Percentiles rank a stretch among this genome's conserved stretches.
Evolutionary conservation across 2,797 vertebrate species (phyloP).

Genomic region (Cercopithecus neglectus): DNA sequence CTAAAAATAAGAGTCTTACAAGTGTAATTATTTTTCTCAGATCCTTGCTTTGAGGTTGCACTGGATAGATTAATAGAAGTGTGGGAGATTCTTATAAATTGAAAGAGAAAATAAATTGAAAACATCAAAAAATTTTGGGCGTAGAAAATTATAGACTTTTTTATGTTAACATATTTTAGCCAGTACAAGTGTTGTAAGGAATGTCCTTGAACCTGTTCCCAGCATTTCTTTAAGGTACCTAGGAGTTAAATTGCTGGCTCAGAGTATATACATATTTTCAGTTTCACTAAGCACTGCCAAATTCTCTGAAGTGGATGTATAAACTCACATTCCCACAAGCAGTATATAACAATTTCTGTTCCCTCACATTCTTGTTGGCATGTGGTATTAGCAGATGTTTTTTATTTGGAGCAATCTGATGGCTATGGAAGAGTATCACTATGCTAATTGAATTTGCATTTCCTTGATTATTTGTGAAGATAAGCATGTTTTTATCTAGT

Average conservation of each 20-base stretch:
- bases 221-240: neutral
- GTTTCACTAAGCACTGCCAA: slow-evolving; percentile 17
- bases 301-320: slow-evolving; percentile 19
- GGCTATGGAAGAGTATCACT: neutral
- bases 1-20: neutral
- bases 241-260: neutral
- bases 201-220: neutral
- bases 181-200: neutral
- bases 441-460: slow-evolving; percentile 41
- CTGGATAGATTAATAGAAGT: neutral
- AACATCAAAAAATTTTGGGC: neutral
- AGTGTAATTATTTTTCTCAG: slow-evolving; percentile 11
- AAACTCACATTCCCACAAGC: slow-evolving; percentile 14
- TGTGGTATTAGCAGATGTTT: slow-evolving; percentile 52
- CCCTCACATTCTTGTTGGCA: neutral
- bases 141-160: neutral
- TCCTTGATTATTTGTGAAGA: slow-evolving; percentile 31
- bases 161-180: slow-evolving; percentile 32
- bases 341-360: neutral
- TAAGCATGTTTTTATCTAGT: slow-evolving; percentile 9
- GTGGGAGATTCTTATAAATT: slow-evolving; percentile 33
- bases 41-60: neutral
- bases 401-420: slow-evolving; percentile 54
- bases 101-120: slow-evolving; percentile 21
- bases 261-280: slow-evolving; percentile 19